Evolutionary conservation across 2,113 vertebrate species (phyloP), one percentile per base, ranked within the genome.

Genomic region (Ailuropoda melanoleuca): DNA sequence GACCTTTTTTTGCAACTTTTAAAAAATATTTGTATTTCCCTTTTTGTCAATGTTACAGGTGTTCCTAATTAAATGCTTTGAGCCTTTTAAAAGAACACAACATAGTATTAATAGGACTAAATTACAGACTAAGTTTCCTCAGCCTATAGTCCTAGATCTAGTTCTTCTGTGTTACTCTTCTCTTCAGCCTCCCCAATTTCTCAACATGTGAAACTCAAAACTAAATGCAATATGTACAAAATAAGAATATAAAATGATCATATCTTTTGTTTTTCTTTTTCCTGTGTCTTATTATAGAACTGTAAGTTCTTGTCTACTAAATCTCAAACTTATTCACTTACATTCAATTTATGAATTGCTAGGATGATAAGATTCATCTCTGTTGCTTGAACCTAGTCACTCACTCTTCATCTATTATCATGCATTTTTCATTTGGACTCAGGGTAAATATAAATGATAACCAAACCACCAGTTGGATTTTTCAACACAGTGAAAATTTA

Each of bases 401-500:
- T 92, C 26, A 48, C 12, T n/a, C 7, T 62, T 90, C 26, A 43
- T 75, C 92, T 86, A 92, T 90, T 92, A 74, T 58, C 23, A 89
- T 68, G 3, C 3, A 26, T 21, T 75, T 92, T 92, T 81, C 1
- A 29, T 87, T 90, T 90, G 55, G 8, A 78, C 21, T 84, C 58
- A n/a, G 4, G 8, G 31, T 95, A 78, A 78, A 94, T 64, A 64
- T 39, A 86, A 23, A 37, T 66, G 29, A 86, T 55, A 58, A 60
- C 68, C 94, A 77, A 92, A 56, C 14, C 29, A 83, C 8, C 39
- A 19, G 5, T 83, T 96, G 37, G 34, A 89, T 43, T 96, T 87
- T 74, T 97, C 26, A 93, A 26, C 48, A 77, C 4, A 77, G 24
- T 96, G 66, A 72, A 89, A 94, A 90, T 84, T 43, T 70, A 93